These are phyloP conservation scores for Drosophila repleta DNA, from an alignment of 1,140 invertebrate genomes.

Conservation along the genomic window DNA sequence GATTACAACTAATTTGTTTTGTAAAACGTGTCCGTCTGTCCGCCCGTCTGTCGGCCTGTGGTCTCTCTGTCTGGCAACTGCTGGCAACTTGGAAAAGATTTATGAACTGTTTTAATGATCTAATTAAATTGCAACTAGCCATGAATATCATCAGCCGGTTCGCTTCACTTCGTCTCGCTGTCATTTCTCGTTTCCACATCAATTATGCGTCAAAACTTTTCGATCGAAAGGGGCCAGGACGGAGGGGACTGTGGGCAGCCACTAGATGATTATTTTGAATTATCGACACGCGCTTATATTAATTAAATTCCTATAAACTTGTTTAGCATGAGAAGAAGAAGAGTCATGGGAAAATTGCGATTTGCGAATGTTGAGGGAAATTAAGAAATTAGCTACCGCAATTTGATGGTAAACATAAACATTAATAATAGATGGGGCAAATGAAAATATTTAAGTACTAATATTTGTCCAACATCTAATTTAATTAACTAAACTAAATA, in stretches of 20 bases:
- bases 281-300: slow-evolving; percentile 61
- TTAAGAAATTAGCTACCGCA: not conserved
- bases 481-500: too few species aligned
- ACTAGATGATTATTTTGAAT: slow-evolving; percentile 41
- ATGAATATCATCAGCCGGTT: slow-evolving; percentile 67
- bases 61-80: slow-evolving; percentile 8
- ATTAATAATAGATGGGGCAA: too few species aligned
- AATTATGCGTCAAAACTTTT: slow-evolving; percentile 26
- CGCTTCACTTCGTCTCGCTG: slow-evolving; percentile 32
- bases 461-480: too few species aligned
- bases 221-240: not conserved
- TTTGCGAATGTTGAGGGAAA: not conserved
- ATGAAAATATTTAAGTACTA: too few species aligned
- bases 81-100: slow-evolving; percentile 51
- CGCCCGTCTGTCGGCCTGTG: slow-evolving; percentile 7
- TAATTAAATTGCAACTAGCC: slow-evolving; percentile 77
- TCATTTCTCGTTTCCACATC: slow-evolving; percentile 27
- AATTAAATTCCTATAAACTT: slow-evolving; percentile 30
- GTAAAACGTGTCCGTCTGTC: slow-evolving; percentile 51
- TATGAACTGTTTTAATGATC: slow-evolving; percentile 77
- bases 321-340: not conserved
- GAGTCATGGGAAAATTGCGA: not conserved
- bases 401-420: too few species aligned
- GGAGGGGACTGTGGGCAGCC: not conserved
- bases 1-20: slow-evolving; percentile 71